phyloP scores from a whole-genome alignment of 2,113 vertebrate species.

The Callopanchax toddi region DNA sequence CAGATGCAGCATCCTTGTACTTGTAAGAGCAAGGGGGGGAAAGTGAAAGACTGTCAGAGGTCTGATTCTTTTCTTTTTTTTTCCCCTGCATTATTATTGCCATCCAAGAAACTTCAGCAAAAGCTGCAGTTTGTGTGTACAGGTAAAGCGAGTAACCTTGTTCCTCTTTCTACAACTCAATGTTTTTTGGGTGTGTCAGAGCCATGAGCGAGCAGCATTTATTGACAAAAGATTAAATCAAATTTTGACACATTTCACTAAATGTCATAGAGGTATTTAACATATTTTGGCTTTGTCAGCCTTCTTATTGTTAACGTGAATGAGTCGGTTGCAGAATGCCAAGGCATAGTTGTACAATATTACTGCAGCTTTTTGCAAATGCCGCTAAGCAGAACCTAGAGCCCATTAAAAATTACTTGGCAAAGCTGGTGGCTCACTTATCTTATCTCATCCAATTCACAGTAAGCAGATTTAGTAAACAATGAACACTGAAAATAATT shows the following conservation, averaged over 20 bases:
- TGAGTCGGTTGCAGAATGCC: conserved; percentile 1
- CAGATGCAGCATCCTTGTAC: conserved; percentile 25
- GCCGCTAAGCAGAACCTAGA: background rate
- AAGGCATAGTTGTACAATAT: background rate
- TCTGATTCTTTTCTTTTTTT: background rate
- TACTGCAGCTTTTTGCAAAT: conserved; percentile 10
- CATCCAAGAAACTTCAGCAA: conserved; percentile 2
- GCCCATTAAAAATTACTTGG: conserved; percentile 8
- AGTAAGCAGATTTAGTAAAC: conserved; percentile 24
- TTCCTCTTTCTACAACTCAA: no score
- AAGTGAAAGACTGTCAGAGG: conserved; percentile 7
- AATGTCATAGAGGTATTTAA: background rate
- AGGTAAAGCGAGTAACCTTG: background rate
- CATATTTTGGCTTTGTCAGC: conserved; percentile 31
- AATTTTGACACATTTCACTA: background rate
- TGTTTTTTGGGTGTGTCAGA: background rate
- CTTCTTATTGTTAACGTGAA: conserved; percentile 8
- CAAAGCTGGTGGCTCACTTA: conserved; percentile 1
- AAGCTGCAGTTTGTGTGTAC: conserved; percentile 3
- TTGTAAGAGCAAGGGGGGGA: conserved; percentile 4
- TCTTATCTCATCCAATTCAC: conserved; percentile 13
- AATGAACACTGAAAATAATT: background rate
- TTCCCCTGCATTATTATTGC: no score
- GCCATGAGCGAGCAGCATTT: no score
- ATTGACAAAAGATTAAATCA: no score